phyloP scores from a whole-genome alignment of 2,888 invertebrate species.

The Protophormia terraenovae region DNA sequence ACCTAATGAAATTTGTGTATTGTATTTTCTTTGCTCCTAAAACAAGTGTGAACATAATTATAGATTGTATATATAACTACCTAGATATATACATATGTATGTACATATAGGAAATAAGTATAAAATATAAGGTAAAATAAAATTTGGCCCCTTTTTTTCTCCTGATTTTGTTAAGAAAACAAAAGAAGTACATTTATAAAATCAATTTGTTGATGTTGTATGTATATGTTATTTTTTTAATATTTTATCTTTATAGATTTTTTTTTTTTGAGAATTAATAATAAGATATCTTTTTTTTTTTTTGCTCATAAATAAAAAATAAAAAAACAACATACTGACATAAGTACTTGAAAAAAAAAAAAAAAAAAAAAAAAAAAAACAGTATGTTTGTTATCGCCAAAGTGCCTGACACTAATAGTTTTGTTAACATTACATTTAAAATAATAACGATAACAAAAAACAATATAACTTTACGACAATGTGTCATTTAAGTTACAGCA shows the following conservation, averaged over 20 bases:
- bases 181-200: not conserved
- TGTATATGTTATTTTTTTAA: not conserved
- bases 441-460: not conserved
- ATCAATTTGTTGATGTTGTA: not conserved
- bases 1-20: not conserved
- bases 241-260: not conserved
- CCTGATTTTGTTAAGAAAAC: not conserved
- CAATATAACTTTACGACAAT: not conserved
- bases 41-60: not conserved
- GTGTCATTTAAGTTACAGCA: not conserved
- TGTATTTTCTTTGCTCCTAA: not conserved
- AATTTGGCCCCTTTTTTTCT: not conserved
- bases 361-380: not conserved
- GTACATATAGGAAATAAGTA: not conserved
- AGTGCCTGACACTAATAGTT: slow-evolving; percentile 26
- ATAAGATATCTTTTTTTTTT: not conserved
- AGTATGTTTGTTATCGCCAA: slow-evolving; percentile 34
- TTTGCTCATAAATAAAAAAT: not conserved
- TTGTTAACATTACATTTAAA: slow-evolving; percentile 30
- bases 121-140: not conserved
- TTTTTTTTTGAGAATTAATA: not conserved
- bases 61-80: not conserved
- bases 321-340: not conserved
- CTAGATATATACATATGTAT: no score
- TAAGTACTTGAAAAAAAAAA: not conserved